Percentiles rank a stretch among this genome's conserved stretches.
phyloP scores from a whole-genome alignment of 2,888 invertebrate genomes.

The Stramonita haemastoma region DNA sequence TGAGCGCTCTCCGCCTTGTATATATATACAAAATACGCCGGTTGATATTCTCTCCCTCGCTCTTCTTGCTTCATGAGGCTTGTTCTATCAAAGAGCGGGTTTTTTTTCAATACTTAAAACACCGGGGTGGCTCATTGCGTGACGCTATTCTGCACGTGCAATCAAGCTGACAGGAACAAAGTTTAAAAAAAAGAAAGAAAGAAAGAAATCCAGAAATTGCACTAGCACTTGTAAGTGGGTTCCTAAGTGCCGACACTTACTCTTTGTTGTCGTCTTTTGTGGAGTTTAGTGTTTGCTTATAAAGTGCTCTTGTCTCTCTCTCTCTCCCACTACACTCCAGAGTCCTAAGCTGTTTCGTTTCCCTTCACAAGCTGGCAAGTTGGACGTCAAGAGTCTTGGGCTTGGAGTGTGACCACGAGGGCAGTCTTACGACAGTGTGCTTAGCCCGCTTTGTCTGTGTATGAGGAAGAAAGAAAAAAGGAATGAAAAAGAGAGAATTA shows the following conservation, averaged over 20 bases:
- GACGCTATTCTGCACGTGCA: not conserved
- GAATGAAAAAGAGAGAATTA: no score
- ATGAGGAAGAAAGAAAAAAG: no score
- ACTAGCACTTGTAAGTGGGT: not conserved
- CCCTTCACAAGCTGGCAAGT: not conserved
- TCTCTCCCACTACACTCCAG: not conserved
- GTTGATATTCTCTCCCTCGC: not conserved
- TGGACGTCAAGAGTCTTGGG: not conserved
- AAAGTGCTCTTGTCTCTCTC: not conserved
- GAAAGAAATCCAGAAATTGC: not conserved
- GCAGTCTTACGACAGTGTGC: no score
- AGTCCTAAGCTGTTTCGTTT: not conserved
- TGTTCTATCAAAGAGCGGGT: no score
- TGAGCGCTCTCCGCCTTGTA: not conserved
- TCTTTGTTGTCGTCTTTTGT: not conserved
- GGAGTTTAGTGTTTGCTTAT: not conserved
- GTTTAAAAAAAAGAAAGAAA: not conserved
- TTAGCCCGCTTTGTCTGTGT: no score
- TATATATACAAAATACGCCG: constrained; percentile 16
- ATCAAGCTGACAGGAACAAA: constrained; percentile 7
- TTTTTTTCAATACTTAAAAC: no score
- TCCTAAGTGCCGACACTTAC: not conserved
- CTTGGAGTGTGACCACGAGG: not conserved
- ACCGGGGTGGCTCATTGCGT: not conserved
- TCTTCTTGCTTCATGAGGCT: not conserved